Base-by-base conservation (phyloP, 2,797 vertebrate genomes). In the Threskiornis aethiopicus region DNA sequence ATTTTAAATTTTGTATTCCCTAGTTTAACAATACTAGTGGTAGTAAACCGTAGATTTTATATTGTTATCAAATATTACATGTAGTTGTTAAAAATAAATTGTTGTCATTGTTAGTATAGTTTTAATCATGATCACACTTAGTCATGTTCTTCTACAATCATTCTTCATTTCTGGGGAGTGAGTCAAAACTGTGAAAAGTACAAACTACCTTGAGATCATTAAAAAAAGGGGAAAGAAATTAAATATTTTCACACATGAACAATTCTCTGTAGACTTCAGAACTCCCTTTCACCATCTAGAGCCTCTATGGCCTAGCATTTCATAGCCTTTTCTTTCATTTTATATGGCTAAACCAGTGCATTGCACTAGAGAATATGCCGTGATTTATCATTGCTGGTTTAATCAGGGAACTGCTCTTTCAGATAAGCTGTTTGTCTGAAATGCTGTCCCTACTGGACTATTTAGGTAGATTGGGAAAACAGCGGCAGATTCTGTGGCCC, bases 391-490 rank as follows among this genome's bases (percentile, higher is more conserved):
- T 78, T 59, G 52, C 52, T 66, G 37, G 66, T 92, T 96, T 97
- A 96, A 97, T 97, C 95, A 96, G 75, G 81, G 85, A 91, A 49
- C 91, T 92, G 33, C 51, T 98, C 93, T 89, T 97, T 97, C 89
- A 97, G 88, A 97, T 95, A 97, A 95, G 70, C 57, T 96, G 79
- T 96, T 95, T 97, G 84, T 73, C 93, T 97, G 94, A 97, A 97
- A 95, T 87, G 91, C 37, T 96, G 82, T 96, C 89, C 95, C 95
- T 84, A 29, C 18, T 71, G 89, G 54, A 83, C 72, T 84, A 82
- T 93, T 97, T 94, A 89, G 73, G 92, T 83, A 95, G 81, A 97
- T 91, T 97, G 87, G 81, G 97, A 98, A 97, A 92, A 61, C 91
- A 96, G 91, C 89, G 95, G 85, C 93, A 96, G 80, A 47, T 87